Conservation (phyloP, 2,888 invertebrate species). For the Plagodis dolabraria region DNA sequence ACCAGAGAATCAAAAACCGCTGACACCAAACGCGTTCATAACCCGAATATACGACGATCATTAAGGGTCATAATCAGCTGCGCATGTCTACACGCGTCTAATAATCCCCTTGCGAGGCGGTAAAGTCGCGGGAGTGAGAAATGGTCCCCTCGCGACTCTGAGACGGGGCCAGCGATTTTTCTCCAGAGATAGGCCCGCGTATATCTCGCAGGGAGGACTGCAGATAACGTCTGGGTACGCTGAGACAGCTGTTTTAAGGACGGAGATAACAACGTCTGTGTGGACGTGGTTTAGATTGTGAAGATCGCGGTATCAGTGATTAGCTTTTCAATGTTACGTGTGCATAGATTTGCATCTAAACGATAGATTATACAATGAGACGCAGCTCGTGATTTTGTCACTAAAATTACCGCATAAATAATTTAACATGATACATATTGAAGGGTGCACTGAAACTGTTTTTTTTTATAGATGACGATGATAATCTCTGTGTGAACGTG, state of each 20-base stretch:
- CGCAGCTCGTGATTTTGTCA: no score
- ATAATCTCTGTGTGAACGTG: no score
- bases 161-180: conserved; percentile 67
- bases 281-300: conserved; percentile 35
- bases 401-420: no score
- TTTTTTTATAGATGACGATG: no score
- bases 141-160: conserved; percentile 59
- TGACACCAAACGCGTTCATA: conserved; percentile 28
- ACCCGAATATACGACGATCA: conserved; percentile 31
- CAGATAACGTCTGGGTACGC: conserved; percentile 53
- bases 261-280: conserved; percentile 35
- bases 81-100: conserved; percentile 53
- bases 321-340: background rate
- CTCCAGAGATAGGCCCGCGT: conserved; percentile 64
- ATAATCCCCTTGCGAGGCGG: conserved; percentile 50
- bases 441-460: no score
- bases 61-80: conserved; percentile 47
- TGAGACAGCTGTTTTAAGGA: conserved; percentile 54
- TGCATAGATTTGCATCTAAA: no score
- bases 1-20: conserved; percentile 26
- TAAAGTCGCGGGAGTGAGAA: conserved; percentile 53
- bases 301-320: conserved; percentile 31
- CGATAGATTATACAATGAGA: no score
- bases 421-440: no score
- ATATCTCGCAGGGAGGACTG: conserved; percentile 48